Evolutionary conservation across 2,888 invertebrate genomes (phyloP).

Genomic region (Dinocampus coccinellae): DNA sequence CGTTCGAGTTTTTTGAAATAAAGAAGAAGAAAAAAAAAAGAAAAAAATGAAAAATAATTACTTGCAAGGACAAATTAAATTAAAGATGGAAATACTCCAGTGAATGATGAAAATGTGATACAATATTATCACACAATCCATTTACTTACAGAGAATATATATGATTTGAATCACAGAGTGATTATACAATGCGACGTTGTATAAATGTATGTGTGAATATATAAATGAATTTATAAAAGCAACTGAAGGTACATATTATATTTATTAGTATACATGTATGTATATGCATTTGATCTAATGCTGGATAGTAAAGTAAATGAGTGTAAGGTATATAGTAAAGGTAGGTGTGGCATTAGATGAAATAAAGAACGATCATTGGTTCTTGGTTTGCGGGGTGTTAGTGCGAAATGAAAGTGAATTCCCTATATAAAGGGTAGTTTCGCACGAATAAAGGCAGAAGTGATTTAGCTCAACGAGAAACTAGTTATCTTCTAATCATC

Average conservation of each 20-base stretch:
- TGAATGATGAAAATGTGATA: neutral
- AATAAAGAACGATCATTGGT: conserved; percentile 53
- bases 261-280: conserved; percentile 36
- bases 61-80: neutral
- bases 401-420: conserved; percentile 68
- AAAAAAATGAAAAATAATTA: neutral
- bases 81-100: neutral
- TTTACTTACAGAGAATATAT: conserved; percentile 31
- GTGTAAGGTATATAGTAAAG: conserved; percentile 37
- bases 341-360: conserved; percentile 66
- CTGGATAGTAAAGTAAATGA: conserved; percentile 50
- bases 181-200: conserved; percentile 30
- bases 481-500: conserved; percentile 47
- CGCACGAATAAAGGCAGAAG: conserved; percentile 56
- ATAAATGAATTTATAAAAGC: neutral
- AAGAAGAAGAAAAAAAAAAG: neutral
- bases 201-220: conserved; percentile 7
- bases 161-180: conserved; percentile 1
- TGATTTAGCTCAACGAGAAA: conserved; percentile 50
- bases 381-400: conserved; percentile 61
- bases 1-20: neutral
- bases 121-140: conserved; percentile 2
- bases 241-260: conserved; percentile 15
- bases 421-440: conserved; percentile 69
- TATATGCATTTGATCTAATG: conserved; percentile 46